Base-by-base conservation (phyloP, 1,140 invertebrate species). In the Copidosoma floridanum region DNA sequence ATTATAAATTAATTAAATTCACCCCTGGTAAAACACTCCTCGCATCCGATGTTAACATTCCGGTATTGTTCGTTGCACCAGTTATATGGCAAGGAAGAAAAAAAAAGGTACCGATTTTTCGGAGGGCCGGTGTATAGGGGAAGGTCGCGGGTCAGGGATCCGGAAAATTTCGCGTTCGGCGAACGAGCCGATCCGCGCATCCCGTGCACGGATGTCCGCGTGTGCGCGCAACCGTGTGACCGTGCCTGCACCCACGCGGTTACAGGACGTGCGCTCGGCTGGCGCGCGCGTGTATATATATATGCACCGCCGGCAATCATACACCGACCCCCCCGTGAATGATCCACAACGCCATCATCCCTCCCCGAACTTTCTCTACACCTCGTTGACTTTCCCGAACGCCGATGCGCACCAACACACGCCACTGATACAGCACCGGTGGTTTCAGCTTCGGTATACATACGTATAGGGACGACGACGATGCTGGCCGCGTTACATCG, bases 131-230 rank as follows among this genome's bases (percentile, higher is more conserved):
- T 12, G 50, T 61, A 47, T 21, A 52, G 23, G 26, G 52, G 18
- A 38, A n/a, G 16, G 20, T 29, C 23, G n/a, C 21, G 43, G 24
- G 11, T 38, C 50, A 37, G 32, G 18, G 14, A 43, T 27, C 46
- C 38, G 47, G 37, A 40, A 58, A 58, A 58, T 58, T 58, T 46
- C 26, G 32, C 46, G 3, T 50, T 41, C 29, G 54, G 38, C 24
- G 26, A 51, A 51, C 38, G 54, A 23, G 8, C 27, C 14, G 43
- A 32, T 20, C 27, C 53, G 61, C 55, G 51, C 53, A 61, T 58
- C 64, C 65, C 61, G 60, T 57, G 14, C 71, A 70, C 74, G 76
- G 71, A 79, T 73, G 74, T 79, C 75, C 74, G 72, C 69, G 37
- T 43, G 71, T 68, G 73, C 71, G 68, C 57, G 71, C 68, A 71